These are phyloP conservation scores for Cosmia trapezina DNA, from an alignment of 2,888 invertebrate species.

Conservation along the genomic window DNA sequence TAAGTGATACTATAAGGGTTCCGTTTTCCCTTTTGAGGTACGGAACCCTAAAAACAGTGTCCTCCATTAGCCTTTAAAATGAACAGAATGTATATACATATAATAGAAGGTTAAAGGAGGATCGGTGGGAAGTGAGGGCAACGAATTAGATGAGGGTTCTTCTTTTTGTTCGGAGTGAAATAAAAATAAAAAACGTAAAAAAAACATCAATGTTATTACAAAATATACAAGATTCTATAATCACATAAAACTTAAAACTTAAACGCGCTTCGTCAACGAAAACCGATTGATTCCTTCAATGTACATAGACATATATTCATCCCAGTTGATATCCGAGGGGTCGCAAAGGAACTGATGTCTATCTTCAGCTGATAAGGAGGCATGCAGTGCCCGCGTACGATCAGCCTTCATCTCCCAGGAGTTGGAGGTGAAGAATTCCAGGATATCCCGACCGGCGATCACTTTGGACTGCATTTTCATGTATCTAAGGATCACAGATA, in stretches of 20 bases:
- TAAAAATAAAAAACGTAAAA: not conserved
- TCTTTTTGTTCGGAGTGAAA: not conserved
- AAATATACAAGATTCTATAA: not conserved
- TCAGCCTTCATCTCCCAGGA: slow-evolving; percentile 51
- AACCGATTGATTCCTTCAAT: slow-evolving; percentile 29
- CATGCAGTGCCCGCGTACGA: slow-evolving; percentile 20
- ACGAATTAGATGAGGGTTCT: no score
- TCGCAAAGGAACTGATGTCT: slow-evolving; percentile 38
- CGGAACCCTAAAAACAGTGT: no score
- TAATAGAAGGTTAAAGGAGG: not conserved
- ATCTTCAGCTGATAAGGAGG: slow-evolving; percentile 40
- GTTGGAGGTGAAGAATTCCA: slow-evolving; percentile 43
- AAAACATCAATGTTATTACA: not conserved
- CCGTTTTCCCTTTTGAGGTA: no score
- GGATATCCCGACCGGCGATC: slow-evolving; percentile 2
- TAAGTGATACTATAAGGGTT: no score
- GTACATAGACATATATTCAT: slow-evolving; percentile 30
- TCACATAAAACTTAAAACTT: not conserved
- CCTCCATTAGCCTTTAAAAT: no score
- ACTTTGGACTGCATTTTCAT: slow-evolving; percentile 48
- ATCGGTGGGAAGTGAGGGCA: not conserved
- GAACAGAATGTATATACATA: not conserved
- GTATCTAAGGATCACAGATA: slow-evolving; percentile 25
- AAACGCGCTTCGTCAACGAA: slow-evolving; percentile 10
- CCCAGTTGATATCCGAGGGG: slow-evolving; percentile 45